Base-by-base conservation (phyloP, 2,888 invertebrate genomes). In the Thyatira batis region DNA sequence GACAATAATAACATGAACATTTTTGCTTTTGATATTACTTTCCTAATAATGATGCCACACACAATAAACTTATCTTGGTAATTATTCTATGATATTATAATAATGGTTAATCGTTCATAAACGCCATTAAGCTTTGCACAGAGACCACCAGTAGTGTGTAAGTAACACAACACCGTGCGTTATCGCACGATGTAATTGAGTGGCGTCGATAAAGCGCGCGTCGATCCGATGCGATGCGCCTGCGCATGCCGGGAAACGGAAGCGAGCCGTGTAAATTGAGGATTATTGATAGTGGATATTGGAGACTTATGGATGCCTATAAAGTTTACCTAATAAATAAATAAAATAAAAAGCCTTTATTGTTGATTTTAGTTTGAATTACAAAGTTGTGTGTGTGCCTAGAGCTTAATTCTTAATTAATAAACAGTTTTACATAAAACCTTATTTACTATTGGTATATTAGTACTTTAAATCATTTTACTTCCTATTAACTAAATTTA, bases 141-240 rank as follows among this genome's bases (percentile, higher is more conserved):
- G 33, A 48, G 73, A 73, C 71, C 71, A 70, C 73, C 71, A 23
- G 53, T 46, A 44, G 49, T 6, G 63, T 49, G 43, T 20, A n/a
- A 27, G 70, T 58, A 66, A 68, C 60, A 56, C 52, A 58, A 66
- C 52, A 45, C 67, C 59, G 49, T 39, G 55, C 60, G 63, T 61
- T 71, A 71, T 73, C 65, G 45, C 3, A 54, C 58, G 50, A 53
- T 60, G 69, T 71, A 69, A 69, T 69, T 65, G 73, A 73, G 73
- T 67, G 67, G 60, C 58, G 44, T 60, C 58, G 71, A 69, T 71
- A 69, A 69, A 53, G 50, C 45, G 53, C 39, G 50, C 39, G 39
- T 39, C 39, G 17, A n/a, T 45, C 65, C 63, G 62, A 67, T 59
- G 13, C 39, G 17, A n/a, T 45, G 66, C 63, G 62, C 69, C 60